Evolutionary conservation across 2,797 vertebrate genomes (phyloP), one percentile per base, ranked within the genome.

Genomic region (Notamacropus eugenii): DNA sequence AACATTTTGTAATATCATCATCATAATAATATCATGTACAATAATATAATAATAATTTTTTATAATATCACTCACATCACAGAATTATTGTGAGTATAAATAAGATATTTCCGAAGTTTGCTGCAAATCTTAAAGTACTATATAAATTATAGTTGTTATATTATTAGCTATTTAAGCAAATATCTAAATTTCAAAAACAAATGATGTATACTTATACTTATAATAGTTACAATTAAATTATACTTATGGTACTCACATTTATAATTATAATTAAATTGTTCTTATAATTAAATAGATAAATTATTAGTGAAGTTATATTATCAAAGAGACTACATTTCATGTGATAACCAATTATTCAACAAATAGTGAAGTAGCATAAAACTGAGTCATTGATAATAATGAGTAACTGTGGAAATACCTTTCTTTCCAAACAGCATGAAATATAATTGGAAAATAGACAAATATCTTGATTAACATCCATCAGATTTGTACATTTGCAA

Each of bases 201-300:
- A 90, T 95, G 94, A 92, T 91, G 94, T 90, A 95, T 94, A 52
- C 52, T 50, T 50, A 97, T 93, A 95, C 34, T 16, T 95, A 54
- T 46, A 52, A 19, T 52, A 52, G 6, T 52, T 52, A 52, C 52
- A 52, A 52, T 52, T 52, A 52, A 52, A 52, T 52, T 52, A 52
- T 52, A 52, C 52, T 52, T 52, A 52, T 52, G 6, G 52, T 6
- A 52, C 52, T 52, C 52, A 52, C 0, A 52, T 52, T 52, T 52
- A 52, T 6, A 52, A 52, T 52, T 52, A 52, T 52, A 52, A 52
- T 52, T 52, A 52, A 52, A 52, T 52, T 52, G 6, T 52, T 4
- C 4, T 52, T 52, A 52, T 52, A 95, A 90, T 93, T 90, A 9
- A 12, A 92, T 67, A 93, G 13, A 96, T 90, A 91, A 93, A 91